These are phyloP conservation scores for Diorhabda carinulata DNA, from an alignment of 1,140 invertebrate species.

Conservation along the genomic window DNA sequence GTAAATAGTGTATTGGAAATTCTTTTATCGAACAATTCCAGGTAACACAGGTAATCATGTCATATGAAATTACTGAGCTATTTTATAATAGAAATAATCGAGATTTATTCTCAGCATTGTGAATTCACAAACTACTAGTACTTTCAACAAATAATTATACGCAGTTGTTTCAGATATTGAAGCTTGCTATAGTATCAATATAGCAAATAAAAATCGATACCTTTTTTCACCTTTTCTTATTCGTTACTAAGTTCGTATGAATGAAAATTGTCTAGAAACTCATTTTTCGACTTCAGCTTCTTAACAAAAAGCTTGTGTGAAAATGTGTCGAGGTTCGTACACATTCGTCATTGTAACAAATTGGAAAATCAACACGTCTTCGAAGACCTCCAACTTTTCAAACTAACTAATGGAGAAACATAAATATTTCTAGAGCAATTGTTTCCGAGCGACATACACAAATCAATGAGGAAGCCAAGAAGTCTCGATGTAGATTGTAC, in stretches of 20 bases:
- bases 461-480: background rate
- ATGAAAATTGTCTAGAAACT: background rate
- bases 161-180: no score
- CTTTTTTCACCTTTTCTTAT: no score
- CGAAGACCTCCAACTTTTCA: background rate
- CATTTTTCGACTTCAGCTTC: background rate
- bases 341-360: background rate
- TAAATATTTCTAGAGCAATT: constrained; percentile 1
- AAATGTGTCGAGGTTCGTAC: background rate
- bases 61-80: no score
- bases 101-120: no score
- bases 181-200: no score
- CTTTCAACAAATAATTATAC: no score
- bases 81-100: no score
- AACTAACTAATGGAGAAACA: constrained; percentile 2
- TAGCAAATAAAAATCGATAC: no score
- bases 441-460: background rate
- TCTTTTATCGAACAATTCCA: no score
- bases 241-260: background rate
- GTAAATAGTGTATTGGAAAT: no score
- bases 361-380: constrained; percentile 2
- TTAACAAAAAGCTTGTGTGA: background rate
- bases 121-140: no score
- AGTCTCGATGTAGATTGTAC: background rate
- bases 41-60: no score